These are phyloP conservation scores for Caenorhabditis angaria DNA, from an alignment of 2,888 invertebrate species.

Conservation along the genomic window DNA sequence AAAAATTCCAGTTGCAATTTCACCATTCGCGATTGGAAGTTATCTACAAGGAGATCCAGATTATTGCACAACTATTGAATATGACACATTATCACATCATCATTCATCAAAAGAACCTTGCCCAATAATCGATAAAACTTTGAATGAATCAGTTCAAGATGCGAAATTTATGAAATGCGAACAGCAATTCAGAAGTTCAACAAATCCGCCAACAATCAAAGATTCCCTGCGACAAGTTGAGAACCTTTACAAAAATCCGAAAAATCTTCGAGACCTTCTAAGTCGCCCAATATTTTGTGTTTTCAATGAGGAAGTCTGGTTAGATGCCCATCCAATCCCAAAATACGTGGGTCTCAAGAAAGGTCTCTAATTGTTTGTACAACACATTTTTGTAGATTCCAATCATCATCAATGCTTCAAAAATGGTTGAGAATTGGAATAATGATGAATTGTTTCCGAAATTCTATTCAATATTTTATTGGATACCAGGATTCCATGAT, in stretches of 20 bases:
- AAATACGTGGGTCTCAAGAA: constrained; percentile 26
- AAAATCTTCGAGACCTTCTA: not conserved
- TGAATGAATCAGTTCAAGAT: not conserved
- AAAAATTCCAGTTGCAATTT: constrained; percentile 12
- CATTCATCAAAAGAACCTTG: not conserved
- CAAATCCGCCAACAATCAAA: not conserved
- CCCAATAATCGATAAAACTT: not conserved
- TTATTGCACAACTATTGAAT: constrained; percentile 14
- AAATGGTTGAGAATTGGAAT: constrained; percentile 18
- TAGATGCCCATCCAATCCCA: constrained; percentile 40
- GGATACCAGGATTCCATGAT: constrained; percentile 29
- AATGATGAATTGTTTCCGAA: constrained; percentile 35
- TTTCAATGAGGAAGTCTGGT: constrained; percentile 36
- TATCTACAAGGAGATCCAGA: constrained; percentile 19
- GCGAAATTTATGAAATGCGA: not conserved
- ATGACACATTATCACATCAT: constrained; percentile 4
- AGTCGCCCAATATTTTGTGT: constrained; percentile 24
- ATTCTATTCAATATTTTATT: constrained; percentile 23
- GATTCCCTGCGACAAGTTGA: constrained; percentile 5
- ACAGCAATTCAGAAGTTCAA: too few relatives aligned
- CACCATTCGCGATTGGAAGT: constrained; percentile 28
- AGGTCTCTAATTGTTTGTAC: not conserved
- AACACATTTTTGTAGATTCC: constrained; percentile 26
- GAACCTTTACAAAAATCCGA: not conserved
- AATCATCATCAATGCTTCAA: constrained; percentile 28